phyloP scores from a whole-genome alignment of 2,888 invertebrate species.

The Dendrolimus houi region DNA sequence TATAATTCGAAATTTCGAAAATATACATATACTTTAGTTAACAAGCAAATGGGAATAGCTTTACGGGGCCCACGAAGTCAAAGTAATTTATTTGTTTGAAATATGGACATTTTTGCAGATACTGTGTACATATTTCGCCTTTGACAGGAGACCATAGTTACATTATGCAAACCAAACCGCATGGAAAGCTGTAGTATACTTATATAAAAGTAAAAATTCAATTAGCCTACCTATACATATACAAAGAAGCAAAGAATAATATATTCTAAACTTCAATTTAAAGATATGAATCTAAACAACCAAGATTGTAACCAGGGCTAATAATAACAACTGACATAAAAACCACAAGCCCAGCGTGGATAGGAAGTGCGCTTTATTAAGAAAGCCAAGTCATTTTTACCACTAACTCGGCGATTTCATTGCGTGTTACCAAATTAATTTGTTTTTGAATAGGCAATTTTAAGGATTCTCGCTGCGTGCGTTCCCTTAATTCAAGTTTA shows the following conservation, averaged over 20 bases:
- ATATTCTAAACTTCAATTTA: constrained; percentile 15
- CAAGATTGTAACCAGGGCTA: constrained; percentile 33
- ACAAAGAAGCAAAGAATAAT: constrained; percentile 1
- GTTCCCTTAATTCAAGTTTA: too few relatives aligned
- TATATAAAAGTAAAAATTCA: background rate
- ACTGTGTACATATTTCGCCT: too few relatives aligned
- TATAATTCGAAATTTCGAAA: too few relatives aligned
- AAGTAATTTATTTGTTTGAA: too few relatives aligned
- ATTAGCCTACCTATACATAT: background rate
- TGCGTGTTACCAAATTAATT: constrained; percentile 68
- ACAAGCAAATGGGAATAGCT: too few relatives aligned
- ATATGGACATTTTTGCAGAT: too few relatives aligned
- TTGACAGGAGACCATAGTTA: background rate
- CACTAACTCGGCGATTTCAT: constrained; percentile 50
- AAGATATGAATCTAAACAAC: constrained; percentile 39
- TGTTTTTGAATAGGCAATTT: constrained; percentile 41
- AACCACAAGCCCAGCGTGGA: constrained; percentile 46
- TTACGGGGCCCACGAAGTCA: too few relatives aligned
- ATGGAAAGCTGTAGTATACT: background rate
- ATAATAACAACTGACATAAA: constrained; percentile 45
- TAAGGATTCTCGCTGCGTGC: constrained; percentile 21
- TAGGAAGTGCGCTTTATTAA: constrained; percentile 45
- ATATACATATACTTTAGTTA: too few relatives aligned
- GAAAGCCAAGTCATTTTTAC: constrained; percentile 50
- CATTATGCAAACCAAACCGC: background rate